Evolutionary conservation across 1,140 invertebrate species (phyloP).

Genomic region (Oryctes rhinoceros): DNA sequence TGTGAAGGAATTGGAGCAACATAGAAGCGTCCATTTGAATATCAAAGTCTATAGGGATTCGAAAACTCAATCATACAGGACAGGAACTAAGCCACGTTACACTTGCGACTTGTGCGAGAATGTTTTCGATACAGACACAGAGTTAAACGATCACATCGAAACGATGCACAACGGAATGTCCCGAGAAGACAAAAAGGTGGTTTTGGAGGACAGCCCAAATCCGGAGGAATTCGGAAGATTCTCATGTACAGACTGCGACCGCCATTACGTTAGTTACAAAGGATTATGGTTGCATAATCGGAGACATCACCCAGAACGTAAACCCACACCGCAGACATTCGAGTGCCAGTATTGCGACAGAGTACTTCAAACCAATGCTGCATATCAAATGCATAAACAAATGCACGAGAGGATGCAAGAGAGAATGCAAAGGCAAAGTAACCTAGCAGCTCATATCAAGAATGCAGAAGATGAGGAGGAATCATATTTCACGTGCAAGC

Average conservation of each 20-base stretch:
- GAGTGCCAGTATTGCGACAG: conserved; percentile 54
- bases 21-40: conserved; percentile 72
- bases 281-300: conserved; percentile 54
- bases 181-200: neutral
- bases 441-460: neutral
- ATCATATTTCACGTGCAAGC: conserved; percentile 57
- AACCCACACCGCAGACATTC: conserved; percentile 6
- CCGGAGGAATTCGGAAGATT: conserved; percentile 45
- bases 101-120: conserved; percentile 54
- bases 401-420: conserved; percentile 52
- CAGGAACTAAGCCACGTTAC: conserved; percentile 41
- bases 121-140: conserved; percentile 50
- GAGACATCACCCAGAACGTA: conserved; percentile 48
- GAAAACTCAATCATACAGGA: conserved; percentile 50
- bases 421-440: neutral
- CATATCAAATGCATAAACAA: conserved; percentile 52
- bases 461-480: conserved; percentile 49
- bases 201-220: neutral
- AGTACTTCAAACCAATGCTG: conserved; percentile 51
- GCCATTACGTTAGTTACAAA: conserved; percentile 49
- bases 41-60: conserved; percentile 68
- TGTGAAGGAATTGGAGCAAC: conserved; percentile 68
- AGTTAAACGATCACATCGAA: conserved; percentile 51
- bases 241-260: conserved; percentile 50
- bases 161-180: conserved; percentile 43